A percentile compares a stretch with the other conserved stretches of the same genome.
Evolutionary conservation across 2,113 vertebrate species (phyloP).

Genomic region (Mustela lutreola): DNA sequence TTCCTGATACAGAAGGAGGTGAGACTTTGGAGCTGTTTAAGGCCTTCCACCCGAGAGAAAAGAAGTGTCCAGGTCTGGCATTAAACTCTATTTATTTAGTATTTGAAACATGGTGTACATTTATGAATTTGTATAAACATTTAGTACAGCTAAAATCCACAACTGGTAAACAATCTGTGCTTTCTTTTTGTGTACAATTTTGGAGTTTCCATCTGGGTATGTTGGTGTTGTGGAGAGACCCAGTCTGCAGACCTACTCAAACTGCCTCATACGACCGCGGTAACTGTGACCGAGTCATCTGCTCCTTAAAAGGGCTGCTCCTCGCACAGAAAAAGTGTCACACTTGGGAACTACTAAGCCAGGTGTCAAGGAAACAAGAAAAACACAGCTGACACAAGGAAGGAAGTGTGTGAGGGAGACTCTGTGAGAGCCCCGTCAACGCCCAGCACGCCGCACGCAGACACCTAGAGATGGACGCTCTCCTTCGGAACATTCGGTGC

Average conservation of each 20-base stretch:
- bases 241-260: conserved; percentile 70
- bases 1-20: conserved; percentile 55
- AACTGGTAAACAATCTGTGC: conserved; percentile 74
- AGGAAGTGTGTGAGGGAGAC: conserved; percentile 66
- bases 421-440: conserved; percentile 49
- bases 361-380: conserved; percentile 79
- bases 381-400: conserved; percentile 81
- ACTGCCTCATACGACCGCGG: conserved; percentile 49
- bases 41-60: conserved; percentile 76
- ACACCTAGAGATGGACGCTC: conserved; percentile 55
- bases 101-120: conserved; percentile 78
- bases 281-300: conserved; percentile 75
- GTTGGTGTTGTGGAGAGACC: conserved; percentile 55
- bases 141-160: conserved; percentile 83
- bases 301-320: conserved; percentile 82
- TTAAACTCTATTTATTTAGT: conserved; percentile 81
- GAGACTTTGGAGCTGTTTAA: conserved; percentile 62
- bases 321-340: conserved; percentile 80
- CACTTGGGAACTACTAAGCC: conserved; percentile 81
- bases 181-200: conserved; percentile 71
- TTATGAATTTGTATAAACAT: conserved; percentile 83
- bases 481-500: conserved; percentile 48
- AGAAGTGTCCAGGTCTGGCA: conserved; percentile 76
- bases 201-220: conserved; percentile 63
- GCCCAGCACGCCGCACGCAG: conserved; percentile 30